Evolutionary conservation across 2,113 vertebrate species (phyloP), one percentile per base, ranked within the genome.

Genomic region (Melospiza melodia): DNA sequence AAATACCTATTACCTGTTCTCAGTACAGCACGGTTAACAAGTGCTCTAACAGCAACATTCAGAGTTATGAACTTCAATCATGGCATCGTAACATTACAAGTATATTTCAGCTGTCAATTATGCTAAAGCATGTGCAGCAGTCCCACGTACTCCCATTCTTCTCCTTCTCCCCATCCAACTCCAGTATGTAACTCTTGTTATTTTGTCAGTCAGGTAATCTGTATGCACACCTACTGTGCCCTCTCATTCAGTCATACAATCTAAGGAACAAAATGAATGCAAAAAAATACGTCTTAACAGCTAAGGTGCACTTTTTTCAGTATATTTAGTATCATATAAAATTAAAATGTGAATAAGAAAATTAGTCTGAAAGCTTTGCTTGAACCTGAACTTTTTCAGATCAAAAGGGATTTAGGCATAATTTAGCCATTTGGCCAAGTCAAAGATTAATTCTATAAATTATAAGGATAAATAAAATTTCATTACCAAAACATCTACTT

Each of bases 371-470:
- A 92, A 90, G 73, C 35, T 84, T 82, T 87, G 24, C 52, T 89
- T 52, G 62, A 75, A 66, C 66, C 8, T 2, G 3, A 88, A 31
- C 24, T 91, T 92, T 58, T 58, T 95, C 35, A 62, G 57, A 80
- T 92, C 35, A 91, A 57, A 95, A 86, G 39, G 21, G 66, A 91
- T 87, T 79, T 18, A 88, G 46, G 69, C 33, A 91, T 67, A 94
- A 94, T 82, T 93, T 67, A 92, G 17, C 51, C 37, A 55, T 35
- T 69, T 86, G 62, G 39, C 17, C 93, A 75, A 87, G 80, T 62
- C 31, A 62, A 18, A 61, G 41, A 68, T 25, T 19, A 88, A 87
- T 52, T 92, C 74, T 55, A 61, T 82, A 94, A 87, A 86, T 78
- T 39, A 48, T 52, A 93, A 80, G 62, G 28, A 67, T n/a, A 0